A percentile compares a stretch with the other conserved stretches of the same genome.
Evolutionary conservation across 2,797 vertebrate genomes (phyloP).

Genomic region (Pelochelys cantorii): DNA sequence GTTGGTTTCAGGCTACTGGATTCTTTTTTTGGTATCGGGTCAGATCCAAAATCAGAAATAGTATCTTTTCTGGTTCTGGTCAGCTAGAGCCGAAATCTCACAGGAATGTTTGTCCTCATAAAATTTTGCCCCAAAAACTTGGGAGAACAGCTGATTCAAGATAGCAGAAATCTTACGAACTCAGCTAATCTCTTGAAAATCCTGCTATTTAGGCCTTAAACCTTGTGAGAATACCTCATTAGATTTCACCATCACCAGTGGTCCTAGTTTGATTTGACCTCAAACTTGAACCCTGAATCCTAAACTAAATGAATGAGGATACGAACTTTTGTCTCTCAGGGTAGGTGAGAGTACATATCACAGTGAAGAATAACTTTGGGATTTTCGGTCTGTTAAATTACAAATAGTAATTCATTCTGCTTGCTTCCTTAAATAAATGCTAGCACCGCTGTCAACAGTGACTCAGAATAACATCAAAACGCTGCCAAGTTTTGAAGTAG

Average conservation of each 20-base stretch:
- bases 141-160: rapidly evolving
- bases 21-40: background rate
- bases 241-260: rapidly evolving
- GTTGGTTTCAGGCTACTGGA: background rate
- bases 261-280: rapidly evolving
- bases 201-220: background rate
- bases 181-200: background rate
- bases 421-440: background rate
- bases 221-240: rapidly evolving
- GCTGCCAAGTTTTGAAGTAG: background rate
- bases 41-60: background rate
- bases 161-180: background rate
- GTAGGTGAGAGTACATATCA: background rate
- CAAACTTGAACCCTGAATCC: background rate
- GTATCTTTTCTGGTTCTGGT: background rate
- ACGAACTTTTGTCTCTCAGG: background rate
- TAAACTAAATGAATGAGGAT: background rate
- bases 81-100: rapidly evolving
- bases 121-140: background rate
- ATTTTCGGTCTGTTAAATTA: background rate
- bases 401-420: rapidly evolving
- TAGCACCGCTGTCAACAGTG: background rate
- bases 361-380: background rate
- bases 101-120: rapidly evolving
- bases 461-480: background rate